A percentile compares a stretch with the other conserved stretches of the same genome.
Conservation (phyloP, 1,140 invertebrate genomes). For the Brachionus plicatilis region DNA sequence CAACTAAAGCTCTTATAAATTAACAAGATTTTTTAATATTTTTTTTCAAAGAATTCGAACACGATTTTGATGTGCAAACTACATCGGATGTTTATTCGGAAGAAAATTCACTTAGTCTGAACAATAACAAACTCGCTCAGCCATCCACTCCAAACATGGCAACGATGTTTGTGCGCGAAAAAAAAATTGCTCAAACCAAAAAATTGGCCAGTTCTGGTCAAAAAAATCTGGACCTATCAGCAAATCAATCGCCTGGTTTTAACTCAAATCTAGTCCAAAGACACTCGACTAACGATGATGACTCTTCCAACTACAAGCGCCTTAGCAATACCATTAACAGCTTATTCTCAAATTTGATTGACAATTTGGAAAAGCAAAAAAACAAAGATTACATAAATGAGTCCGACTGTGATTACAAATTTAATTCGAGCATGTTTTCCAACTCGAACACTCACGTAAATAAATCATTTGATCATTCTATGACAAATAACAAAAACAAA, state of each 20-base stretch:
- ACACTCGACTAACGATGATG: not conserved
- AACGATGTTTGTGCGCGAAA: not conserved
- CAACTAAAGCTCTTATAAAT: not conserved
- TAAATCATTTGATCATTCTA: not conserved
- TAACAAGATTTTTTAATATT: not conserved
- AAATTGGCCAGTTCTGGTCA: not conserved
- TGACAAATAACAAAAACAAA: not conserved
- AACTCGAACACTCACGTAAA: not conserved
- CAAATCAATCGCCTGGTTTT: not conserved
- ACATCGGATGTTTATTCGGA: conserved; percentile 19
- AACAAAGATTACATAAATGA: conserved; percentile 12
- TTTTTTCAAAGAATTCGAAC: not conserved
- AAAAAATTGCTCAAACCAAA: conserved; percentile 23
- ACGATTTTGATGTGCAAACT: conserved; percentile 18
- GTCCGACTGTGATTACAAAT: not conserved
- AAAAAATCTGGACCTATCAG: not conserved
- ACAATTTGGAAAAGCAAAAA: conserved; percentile 34
- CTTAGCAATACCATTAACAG: conserved; percentile 11
- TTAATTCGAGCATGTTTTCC: not conserved
- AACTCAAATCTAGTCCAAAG: not conserved
- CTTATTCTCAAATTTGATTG: conserved; percentile 27
- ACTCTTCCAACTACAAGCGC: conserved; percentile 1
- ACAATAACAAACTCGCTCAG: not conserved
- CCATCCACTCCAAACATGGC: not conserved
- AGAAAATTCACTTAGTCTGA: not conserved